phyloP scores from a whole-genome alignment of 2,888 invertebrate species.

The Drosophila rellima region DNA sequence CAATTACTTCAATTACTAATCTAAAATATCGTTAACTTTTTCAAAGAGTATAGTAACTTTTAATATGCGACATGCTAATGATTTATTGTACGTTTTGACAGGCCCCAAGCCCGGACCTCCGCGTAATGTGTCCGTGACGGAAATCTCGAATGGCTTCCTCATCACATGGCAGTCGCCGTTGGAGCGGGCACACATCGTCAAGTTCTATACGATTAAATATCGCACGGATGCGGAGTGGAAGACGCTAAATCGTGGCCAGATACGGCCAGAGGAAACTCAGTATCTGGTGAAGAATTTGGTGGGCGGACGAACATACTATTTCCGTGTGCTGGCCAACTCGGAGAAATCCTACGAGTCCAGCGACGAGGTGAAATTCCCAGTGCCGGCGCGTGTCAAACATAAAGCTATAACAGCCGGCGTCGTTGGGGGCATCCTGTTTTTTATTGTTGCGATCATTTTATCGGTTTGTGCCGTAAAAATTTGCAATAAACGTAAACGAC shows the following conservation, averaged over 20 bases:
- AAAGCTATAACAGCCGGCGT: constrained; percentile 98
- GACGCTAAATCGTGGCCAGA: constrained; percentile 94
- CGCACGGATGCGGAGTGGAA: constrained; percentile 96
- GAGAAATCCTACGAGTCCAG: constrained; percentile 94
- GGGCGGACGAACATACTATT: constrained; percentile 96
- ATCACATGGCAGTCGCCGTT: constrained; percentile 95
- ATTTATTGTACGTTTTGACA: constrained; percentile 80
- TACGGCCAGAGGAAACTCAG: constrained; percentile 95
- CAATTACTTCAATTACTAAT: too few relatives aligned
- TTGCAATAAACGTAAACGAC: constrained; percentile 98
- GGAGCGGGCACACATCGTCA: constrained; percentile 92
- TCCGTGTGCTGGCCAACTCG: constrained; percentile 95
- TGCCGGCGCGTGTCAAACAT: constrained; percentile 96
- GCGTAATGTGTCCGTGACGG: constrained; percentile 95
- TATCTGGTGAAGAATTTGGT: constrained; percentile 97
- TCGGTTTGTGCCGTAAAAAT: constrained; percentile 99
- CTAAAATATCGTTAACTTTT: too few relatives aligned
- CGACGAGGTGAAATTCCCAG: constrained; percentile 94
- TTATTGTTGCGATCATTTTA: constrained; percentile 98
- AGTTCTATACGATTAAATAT: constrained; percentile 96
- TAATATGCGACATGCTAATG: constrained; percentile 3
- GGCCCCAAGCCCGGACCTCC: constrained; percentile 97
- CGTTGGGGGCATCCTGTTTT: constrained; percentile 98
- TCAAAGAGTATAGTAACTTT: not conserved
- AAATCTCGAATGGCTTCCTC: constrained; percentile 95